phyloP scores from a whole-genome alignment of 2,888 invertebrate species.

The Neoitamus cyanurus region DNA sequence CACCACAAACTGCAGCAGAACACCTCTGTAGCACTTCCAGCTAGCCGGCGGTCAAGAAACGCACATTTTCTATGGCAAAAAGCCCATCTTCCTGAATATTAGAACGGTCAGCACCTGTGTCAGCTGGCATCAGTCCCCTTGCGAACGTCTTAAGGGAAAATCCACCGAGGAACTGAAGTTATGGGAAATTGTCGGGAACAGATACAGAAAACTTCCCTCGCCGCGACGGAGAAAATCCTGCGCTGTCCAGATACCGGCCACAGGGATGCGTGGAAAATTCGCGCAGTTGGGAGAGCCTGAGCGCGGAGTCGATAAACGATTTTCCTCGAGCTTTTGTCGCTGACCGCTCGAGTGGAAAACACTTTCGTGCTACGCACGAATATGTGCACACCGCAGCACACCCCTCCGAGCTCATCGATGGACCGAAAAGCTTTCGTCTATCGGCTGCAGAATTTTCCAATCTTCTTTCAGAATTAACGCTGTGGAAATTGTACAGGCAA shows the following conservation, averaged over 20 bases:
- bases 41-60: background rate
- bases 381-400: background rate
- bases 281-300: background rate
- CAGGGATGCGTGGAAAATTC: conserved; percentile 40
- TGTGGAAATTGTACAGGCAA: background rate
- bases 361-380: background rate
- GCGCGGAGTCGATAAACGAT: background rate
- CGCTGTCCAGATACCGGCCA: background rate
- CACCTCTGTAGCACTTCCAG: background rate
- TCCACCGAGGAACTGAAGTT: conserved; percentile 49
- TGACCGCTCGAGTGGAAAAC: background rate
- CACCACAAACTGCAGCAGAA: background rate
- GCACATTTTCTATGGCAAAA: conserved; percentile 14
- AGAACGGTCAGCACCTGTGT: conserved; percentile 3
- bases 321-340: background rate
- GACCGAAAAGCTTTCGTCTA: background rate
- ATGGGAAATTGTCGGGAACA: conserved; percentile 48
- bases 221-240: conserved; percentile 24
- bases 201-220: conserved; percentile 49
- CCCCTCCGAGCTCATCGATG: background rate
- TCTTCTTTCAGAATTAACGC: background rate
- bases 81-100: background rate
- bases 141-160: conserved; percentile 50
- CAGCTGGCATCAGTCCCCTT: conserved; percentile 33
- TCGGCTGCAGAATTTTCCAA: background rate